phyloP scores from a whole-genome alignment of 2,113 vertebrate genomes.

The Talpa occidentalis region DNA sequence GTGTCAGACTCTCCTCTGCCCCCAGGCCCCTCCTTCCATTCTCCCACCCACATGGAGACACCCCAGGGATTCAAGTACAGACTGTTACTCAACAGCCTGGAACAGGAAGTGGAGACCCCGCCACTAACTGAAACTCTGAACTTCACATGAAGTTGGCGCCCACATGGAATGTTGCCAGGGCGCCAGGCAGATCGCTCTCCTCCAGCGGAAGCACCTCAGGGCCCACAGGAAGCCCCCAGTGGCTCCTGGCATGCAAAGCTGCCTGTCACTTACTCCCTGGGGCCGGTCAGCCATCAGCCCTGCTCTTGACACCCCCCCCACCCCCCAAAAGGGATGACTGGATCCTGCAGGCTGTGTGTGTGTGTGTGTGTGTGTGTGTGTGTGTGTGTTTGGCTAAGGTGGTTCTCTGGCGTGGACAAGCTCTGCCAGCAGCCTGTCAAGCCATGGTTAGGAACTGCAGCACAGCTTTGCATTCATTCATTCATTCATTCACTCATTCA shows the following conservation, averaged over 20 bases:
- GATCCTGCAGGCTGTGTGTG: background rate
- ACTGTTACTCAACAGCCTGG: slow-evolving; percentile 9
- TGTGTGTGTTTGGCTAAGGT: background rate
- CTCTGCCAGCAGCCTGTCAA: background rate
- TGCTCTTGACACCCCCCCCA: background rate
- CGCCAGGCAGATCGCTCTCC: background rate
- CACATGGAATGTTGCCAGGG: background rate
- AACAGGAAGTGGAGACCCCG: slow-evolving; percentile 60
- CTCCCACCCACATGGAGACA: background rate
- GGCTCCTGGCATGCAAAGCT: background rate
- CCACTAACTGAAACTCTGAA: slow-evolving; percentile 67
- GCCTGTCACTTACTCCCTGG: background rate
- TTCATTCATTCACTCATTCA: background rate
- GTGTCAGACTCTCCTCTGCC: no score
- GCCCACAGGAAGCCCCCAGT: slow-evolving; percentile 47
- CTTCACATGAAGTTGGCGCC: background rate
- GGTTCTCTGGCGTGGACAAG: background rate
- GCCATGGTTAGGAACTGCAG: background rate
- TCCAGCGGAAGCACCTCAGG: slow-evolving; percentile 50
- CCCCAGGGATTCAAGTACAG: background rate
- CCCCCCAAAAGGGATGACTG: no score
- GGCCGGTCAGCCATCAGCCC: background rate
- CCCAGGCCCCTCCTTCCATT: no score
- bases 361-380: background rate
- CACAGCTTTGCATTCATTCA: background rate